Conservation (phyloP, 2,888 invertebrate genomes). For the Tyria jacobaeae region DNA sequence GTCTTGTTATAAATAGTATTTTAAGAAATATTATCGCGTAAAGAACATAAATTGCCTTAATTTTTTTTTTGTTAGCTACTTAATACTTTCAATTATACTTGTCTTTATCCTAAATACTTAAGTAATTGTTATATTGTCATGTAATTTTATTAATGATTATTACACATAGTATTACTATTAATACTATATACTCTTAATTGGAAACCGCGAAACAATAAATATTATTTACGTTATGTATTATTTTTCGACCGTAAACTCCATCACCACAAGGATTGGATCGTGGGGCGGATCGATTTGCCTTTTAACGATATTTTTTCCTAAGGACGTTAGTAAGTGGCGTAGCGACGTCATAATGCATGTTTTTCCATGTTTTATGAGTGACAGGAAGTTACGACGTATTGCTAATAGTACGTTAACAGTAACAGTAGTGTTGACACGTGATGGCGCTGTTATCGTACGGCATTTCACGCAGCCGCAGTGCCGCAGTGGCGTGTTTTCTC, state of each 20-base stretch:
- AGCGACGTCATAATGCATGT: neutral
- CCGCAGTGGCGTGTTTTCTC: slow-evolving; percentile 3
- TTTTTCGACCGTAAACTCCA: neutral
- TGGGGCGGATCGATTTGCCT: neutral
- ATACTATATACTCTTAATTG: neutral
- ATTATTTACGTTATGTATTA: neutral
- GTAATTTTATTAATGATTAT: no score
- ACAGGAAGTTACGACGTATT: neutral
- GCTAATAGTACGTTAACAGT: neutral
- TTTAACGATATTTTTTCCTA: neutral
- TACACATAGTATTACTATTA: no score
- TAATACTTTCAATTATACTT: no score
- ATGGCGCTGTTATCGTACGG: neutral
- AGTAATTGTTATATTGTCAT: no score
- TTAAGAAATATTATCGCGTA: no score
- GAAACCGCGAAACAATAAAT: neutral
- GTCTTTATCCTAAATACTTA: no score
- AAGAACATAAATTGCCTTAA: no score
- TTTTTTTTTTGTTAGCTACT: no score
- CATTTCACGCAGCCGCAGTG: slow-evolving; percentile 17
- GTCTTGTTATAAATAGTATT: no score
- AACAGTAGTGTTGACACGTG: neutral
- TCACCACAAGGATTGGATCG: neutral
- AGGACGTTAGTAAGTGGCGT: neutral
- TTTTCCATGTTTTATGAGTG: neutral